Conservation (phyloP, 92 coral and sea anemone genomes). For the Parazoanthus darwini region DNA sequence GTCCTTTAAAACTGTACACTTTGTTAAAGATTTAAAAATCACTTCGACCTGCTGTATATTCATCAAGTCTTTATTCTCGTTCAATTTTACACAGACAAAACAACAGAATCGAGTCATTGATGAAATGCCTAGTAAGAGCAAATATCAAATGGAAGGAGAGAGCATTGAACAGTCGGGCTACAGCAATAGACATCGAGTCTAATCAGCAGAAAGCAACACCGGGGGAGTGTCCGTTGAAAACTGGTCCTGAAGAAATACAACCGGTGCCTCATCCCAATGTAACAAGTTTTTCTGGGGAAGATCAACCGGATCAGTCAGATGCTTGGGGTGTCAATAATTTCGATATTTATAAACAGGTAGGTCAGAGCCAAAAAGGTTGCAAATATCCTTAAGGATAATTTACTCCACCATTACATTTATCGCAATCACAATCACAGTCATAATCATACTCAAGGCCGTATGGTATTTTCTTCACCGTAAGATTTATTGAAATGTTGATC, state of each 20-base stretch:
- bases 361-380: not conserved
- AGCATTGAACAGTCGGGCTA: not conserved
- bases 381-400: too few species aligned
- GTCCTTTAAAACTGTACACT: too few species aligned
- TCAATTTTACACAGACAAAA: not conserved
- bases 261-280: not conserved
- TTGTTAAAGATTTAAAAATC: too few species aligned
- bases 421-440: too few species aligned
- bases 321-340: not conserved
- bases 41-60: too few species aligned
- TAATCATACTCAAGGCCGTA: too few species aligned
- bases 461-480: too few species aligned
- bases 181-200: not conserved
- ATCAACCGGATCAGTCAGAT: not conserved
- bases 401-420: too few species aligned
- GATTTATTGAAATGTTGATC: too few species aligned
- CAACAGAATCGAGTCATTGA: not conserved
- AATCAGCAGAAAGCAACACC: not conserved
- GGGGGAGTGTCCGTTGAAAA: not conserved
- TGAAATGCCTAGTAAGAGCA: not conserved
- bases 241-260: not conserved
- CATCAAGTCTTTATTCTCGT: too few species aligned
- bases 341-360: not conserved
- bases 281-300: not conserved
- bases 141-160: not conserved